A percentile compares a stretch with the other conserved stretches of the same genome.
Conservation (phyloP, 2,888 invertebrate genomes). For the Epistrophe grossulariae region DNA sequence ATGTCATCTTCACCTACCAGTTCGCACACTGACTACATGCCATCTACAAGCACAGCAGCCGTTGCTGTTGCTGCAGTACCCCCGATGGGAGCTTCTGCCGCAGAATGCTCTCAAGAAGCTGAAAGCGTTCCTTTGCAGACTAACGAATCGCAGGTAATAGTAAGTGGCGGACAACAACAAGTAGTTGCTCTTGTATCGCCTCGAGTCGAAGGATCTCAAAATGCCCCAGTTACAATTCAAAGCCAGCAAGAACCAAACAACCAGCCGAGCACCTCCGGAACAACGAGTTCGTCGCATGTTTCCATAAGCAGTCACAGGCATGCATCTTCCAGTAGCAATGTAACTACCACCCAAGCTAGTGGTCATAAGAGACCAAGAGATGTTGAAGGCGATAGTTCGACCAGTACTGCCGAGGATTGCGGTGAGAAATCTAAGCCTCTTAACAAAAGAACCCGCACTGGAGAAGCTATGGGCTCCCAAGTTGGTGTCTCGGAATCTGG, state of each 20-base stretch:
- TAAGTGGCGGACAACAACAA: conserved; percentile 85
- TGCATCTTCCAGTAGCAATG: conserved; percentile 87
- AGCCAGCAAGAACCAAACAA: conserved; percentile 81
- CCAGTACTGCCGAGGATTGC: conserved; percentile 83
- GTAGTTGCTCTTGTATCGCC: conserved; percentile 90
- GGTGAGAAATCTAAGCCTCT: conserved; percentile 81
- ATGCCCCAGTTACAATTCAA: conserved; percentile 79
- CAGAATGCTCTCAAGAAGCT: conserved; percentile 84
- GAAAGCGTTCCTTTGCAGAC: conserved; percentile 83
- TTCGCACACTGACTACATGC: conserved; percentile 93
- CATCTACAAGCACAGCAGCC: conserved; percentile 90
- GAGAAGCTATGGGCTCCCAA: conserved; percentile 80
- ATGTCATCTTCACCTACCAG: conserved; percentile 89
- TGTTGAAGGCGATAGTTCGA: conserved; percentile 85
- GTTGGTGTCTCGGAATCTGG: conserved; percentile 86
- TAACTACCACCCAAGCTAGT: conserved; percentile 87
- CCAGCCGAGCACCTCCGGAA: conserved; percentile 83
- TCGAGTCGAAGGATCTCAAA: conserved; percentile 87
- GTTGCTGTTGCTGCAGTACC: conserved; percentile 88
- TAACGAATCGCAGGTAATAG: conserved; percentile 81
- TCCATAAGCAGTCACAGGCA: conserved; percentile 84
- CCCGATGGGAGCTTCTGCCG: conserved; percentile 84
- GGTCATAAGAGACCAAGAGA: conserved; percentile 86
- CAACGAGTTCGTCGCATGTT: conserved; percentile 81
- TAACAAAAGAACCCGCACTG: conserved; percentile 81